Percentiles rank a stretch among this genome's conserved stretches.
Evolutionary conservation across 2,797 vertebrate genomes (phyloP).

Genomic region (Cryptoblepharus egeriae): DNA sequence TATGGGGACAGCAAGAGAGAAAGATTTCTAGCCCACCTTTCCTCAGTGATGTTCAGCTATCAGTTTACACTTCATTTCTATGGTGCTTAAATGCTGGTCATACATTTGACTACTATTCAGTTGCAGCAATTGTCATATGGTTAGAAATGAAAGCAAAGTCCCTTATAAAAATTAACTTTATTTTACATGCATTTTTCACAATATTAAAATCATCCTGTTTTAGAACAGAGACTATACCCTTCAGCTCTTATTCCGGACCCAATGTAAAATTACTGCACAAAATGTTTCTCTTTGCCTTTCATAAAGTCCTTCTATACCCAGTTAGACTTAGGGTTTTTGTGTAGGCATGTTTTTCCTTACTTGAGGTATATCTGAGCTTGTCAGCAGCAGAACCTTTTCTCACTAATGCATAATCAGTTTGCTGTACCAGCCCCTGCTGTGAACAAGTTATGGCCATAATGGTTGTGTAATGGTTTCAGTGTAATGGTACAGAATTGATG

Average conservation of each 20-base stretch:
- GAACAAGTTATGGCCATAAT: background rate
- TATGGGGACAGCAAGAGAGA: background rate
- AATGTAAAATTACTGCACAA: background rate
- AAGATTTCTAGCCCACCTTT: too few relatives aligned
- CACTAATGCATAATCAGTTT: background rate
- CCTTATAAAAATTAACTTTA: constrained; percentile 21
- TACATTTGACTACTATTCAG: background rate
- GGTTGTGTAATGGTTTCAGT: too few relatives aligned
- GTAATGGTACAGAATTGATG: background rate
- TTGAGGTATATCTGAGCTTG: background rate
- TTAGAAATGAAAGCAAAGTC: background rate
- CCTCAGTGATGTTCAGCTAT: too few relatives aligned
- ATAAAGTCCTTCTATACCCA: background rate
- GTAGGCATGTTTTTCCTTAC: background rate
- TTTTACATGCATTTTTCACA: constrained; percentile 1
- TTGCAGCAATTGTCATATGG: too few relatives aligned
- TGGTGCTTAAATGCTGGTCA: too few relatives aligned
- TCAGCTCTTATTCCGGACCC: background rate
- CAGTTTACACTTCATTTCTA: too few relatives aligned
- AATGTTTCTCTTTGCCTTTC: background rate
- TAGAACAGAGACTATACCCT: background rate
- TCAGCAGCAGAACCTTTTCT: background rate
- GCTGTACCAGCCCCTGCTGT: background rate
- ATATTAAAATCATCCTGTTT: constrained; percentile 7
- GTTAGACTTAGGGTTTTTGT: background rate